Percentiles rank a stretch among this genome's conserved stretches.
Conservation (phyloP, 2,797 vertebrate species). For the Hydrophis major region DNA sequence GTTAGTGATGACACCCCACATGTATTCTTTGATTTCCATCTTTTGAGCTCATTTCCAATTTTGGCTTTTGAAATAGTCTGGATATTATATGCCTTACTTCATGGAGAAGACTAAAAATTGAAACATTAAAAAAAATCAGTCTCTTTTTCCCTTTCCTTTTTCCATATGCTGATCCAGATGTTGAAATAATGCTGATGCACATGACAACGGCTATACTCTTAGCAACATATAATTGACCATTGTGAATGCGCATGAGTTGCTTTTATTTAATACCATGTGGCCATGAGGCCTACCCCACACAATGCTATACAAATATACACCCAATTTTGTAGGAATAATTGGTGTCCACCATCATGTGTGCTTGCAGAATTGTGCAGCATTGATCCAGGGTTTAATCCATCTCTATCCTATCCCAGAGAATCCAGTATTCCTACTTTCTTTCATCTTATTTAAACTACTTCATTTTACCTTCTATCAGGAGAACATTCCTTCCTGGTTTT, state of each 20-base stretch:
- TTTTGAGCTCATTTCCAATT: neutral
- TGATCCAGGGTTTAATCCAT: neutral
- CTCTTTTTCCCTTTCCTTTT: neutral
- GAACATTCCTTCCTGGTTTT: neutral
- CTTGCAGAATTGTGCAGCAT: neutral
- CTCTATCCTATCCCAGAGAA: neutral
- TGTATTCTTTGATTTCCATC: neutral
- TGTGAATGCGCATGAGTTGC: neutral
- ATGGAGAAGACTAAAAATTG: neutral
- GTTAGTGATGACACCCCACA: neutral
- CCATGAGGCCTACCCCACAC: neutral
- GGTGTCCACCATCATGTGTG: neutral
- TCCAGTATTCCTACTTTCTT: neutral
- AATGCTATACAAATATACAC: neutral
- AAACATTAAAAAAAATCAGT: neutral
- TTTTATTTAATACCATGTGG: neutral
- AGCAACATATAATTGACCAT: neutral
- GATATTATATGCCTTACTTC: neutral
- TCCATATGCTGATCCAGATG: neutral
- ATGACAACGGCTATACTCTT: neutral
- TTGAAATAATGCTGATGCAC: constrained; percentile 12
- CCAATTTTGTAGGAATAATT: neutral
- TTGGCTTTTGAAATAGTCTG: neutral
- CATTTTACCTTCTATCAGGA: neutral
- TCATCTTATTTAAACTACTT: neutral